phyloP scores from a whole-genome alignment of 1,140 invertebrate genomes.

The Periplaneta americana region DNA sequence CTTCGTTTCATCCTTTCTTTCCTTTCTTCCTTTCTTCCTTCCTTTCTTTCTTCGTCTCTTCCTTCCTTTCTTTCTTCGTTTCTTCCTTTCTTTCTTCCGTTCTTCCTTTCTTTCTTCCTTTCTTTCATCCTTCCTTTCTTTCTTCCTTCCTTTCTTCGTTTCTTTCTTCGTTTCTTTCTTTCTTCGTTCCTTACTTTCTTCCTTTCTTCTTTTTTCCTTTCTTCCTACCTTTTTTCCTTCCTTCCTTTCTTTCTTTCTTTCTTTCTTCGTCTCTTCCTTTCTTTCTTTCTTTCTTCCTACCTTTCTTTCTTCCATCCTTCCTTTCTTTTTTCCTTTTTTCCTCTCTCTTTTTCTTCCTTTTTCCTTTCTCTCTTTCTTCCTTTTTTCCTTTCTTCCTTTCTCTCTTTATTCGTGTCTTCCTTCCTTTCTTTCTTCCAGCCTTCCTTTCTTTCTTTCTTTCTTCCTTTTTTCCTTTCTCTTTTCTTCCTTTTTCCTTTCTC shows the following conservation, averaged over 20 bases:
- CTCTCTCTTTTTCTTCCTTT: background rate
- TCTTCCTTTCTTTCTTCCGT: background rate
- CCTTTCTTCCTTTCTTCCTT: background rate
- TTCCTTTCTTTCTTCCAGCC: too few species aligned
- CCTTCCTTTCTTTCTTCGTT: background rate
- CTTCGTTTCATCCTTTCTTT: background rate
- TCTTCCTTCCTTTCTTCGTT: background rate
- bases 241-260: background rate
- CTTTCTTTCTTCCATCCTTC: too few species aligned
- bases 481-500: too few species aligned
- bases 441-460: too few species aligned
- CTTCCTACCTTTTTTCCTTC: background rate
- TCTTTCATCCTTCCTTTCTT: background rate
- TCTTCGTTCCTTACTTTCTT: background rate
- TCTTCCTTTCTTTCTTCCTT: background rate
- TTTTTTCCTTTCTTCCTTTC: too few species aligned
- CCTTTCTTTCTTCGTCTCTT: constrained; percentile 1
- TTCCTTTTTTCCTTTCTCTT: too few species aligned
- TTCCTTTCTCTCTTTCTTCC: too few species aligned
- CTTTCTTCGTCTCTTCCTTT: too few species aligned
- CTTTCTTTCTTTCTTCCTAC: background rate
- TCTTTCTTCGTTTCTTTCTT: background rate
- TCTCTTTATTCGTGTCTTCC: too few species aligned
- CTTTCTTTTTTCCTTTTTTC: background rate
- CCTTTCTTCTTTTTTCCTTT: background rate